These are phyloP conservation scores for Gobiocypris rarus DNA, from an alignment of 2,113 vertebrate genomes.

Conservation along the genomic window DNA sequence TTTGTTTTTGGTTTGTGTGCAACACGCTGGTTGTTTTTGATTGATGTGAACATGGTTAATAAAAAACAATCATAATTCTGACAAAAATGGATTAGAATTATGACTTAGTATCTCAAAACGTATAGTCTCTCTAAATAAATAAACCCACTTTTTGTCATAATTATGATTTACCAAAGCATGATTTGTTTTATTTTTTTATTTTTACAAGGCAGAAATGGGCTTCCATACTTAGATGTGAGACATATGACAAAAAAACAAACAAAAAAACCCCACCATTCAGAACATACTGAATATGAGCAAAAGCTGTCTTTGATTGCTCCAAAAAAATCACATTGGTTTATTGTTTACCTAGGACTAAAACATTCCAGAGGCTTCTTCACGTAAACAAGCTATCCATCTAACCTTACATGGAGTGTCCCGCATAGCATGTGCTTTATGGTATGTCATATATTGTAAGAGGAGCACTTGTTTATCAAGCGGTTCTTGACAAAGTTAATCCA, in stretches of 20 bases:
- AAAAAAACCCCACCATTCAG: not conserved
- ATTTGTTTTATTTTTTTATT: not conserved
- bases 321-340: not conserved
- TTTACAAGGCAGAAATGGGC: not conserved
- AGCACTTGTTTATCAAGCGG: constrained; percentile 30
- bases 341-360: not conserved
- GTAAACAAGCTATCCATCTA: constrained; percentile 21
- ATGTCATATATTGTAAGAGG: not conserved
- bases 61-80: too few species aligned
- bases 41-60: too few species aligned
- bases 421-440: not conserved
- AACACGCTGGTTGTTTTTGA: too few species aligned
- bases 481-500: not conserved
- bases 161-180: not conserved
- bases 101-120: too few species aligned
- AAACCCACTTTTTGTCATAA: too few species aligned
- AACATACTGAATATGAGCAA: not conserved
- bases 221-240: not conserved
- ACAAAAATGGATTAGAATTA: too few species aligned
- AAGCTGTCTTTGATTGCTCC: not conserved
- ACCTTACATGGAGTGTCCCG: not conserved
- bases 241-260: not conserved
- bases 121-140: too few species aligned
- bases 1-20: too few species aligned
- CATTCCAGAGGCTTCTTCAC: not conserved